Evolutionary conservation across 2,888 invertebrate species (phyloP), one percentile per base, ranked within the genome.

Genomic region (Sphecodes monilicornis): DNA sequence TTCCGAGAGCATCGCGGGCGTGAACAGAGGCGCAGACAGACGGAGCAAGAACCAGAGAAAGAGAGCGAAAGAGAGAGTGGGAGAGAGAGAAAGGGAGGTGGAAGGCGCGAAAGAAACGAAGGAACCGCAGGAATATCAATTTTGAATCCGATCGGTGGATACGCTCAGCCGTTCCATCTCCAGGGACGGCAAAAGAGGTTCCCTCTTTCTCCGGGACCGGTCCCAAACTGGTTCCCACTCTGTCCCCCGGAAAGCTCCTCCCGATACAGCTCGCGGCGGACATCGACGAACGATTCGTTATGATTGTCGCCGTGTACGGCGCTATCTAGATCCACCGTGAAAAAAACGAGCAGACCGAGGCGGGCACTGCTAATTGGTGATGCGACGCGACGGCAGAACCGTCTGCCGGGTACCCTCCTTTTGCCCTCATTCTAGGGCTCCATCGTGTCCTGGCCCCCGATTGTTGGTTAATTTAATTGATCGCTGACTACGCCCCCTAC

Each of bases 61-160:
- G 41, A 64, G 64, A 43, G 36, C 60, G 29, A n/a, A n/a, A 26
- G 36, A 60, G 29, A 16, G 18, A 46, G 57, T 13, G 57, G 4
- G 26, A 57, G 26, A 26, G 57, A 29, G 16, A 8, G n/a, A 16
- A 32, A 54, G 26, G 39, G 72, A n/a, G 50, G 22, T 10, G 18
- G n/a, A 18, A 22, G 54, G 46, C 64, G 66, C 88, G 69, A 8
- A 29, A 60, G 60, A 84, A 68, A 82, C 84, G 83, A 81, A 78
- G n/a, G 11, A 3, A 32, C 29, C 86, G 90, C 90, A 89, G 90
- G 91, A 92, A 91, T 91, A 92, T 92, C 92, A 92, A 92, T 92
- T 92, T 92, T 90, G 91, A 91, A 91, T 91, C 89, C 92, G 92
- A 92, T 92, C 91, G 90, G 85, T 83, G 91, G 89, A 91, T 91